Percentiles rank a stretch among this genome's conserved stretches.
Evolutionary conservation across 2,797 vertebrate genomes (phyloP).

Genomic region (Enteromius trimaculatus): DNA sequence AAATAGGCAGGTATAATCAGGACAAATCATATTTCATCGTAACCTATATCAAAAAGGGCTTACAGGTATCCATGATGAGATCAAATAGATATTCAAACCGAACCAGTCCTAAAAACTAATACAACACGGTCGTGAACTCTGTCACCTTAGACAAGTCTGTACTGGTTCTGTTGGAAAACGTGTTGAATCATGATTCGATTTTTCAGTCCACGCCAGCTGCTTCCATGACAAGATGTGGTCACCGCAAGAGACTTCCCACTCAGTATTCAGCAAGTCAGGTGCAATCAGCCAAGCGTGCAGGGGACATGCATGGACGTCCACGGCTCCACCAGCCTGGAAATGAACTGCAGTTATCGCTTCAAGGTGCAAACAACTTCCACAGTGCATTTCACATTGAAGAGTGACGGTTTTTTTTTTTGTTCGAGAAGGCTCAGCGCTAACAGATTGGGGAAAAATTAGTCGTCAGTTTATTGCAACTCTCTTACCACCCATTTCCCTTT

Average conservation of each 20-base stretch:
- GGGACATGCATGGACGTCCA: conserved; percentile 43
- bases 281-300: conserved; percentile 52
- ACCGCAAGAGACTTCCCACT: conserved; percentile 28
- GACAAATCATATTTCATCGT: conserved; percentile 56
- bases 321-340: conserved; percentile 49
- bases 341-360: conserved; percentile 60
- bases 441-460: not conserved
- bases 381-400: conserved; percentile 1
- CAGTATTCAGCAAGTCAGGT: conserved; percentile 56
- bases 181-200: not conserved
- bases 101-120: not conserved
- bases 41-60: conserved; percentile 21
- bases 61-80: conserved; percentile 7
- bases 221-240: conserved; percentile 6
- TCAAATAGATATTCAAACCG: conserved; percentile 1
- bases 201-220: conserved; percentile 14
- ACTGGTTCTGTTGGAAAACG: not conserved
- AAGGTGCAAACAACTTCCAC: conserved; percentile 40
- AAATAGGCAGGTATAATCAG: conserved; percentile 62
- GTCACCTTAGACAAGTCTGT: conserved; percentile 20
- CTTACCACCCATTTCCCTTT: not conserved
- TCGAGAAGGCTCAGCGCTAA: not conserved
- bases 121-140: not conserved
- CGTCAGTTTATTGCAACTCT: conserved; percentile 1
- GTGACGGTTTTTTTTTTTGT: not conserved